Evolutionary conservation across 1,140 invertebrate species (phyloP).

Genomic region (Bombus picipes): DNA sequence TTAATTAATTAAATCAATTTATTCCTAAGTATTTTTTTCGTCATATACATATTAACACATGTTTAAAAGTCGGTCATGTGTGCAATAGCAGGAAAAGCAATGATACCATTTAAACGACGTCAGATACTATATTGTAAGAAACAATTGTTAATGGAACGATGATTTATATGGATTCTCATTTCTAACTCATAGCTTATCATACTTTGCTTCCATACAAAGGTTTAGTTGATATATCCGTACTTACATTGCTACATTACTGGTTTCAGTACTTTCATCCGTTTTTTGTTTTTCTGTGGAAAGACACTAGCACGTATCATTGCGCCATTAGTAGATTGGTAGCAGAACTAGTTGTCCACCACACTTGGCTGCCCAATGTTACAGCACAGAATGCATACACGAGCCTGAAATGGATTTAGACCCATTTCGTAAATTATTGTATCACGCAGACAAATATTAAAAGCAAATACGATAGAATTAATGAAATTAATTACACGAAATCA

Average conservation of each 20-base stretch:
- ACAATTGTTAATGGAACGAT: neutral
- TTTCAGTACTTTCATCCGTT: neutral
- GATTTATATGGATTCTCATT: neutral
- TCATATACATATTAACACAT: too few relatives aligned
- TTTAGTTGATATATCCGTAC: neutral
- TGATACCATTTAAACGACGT: neutral
- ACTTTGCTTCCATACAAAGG: neutral
- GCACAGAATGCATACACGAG: neutral
- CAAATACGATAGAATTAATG: neutral
- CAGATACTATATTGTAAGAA: neutral
- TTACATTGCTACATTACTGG: neutral
- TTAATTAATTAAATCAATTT: too few relatives aligned
- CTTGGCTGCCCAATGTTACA: slow-evolving; percentile 38
- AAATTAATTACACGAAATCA: neutral
- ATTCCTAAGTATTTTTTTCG: too few relatives aligned
- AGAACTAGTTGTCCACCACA: slow-evolving; percentile 17
- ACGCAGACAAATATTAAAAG: neutral
- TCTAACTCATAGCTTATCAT: neutral
- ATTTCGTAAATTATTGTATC: slow-evolving; percentile 53
- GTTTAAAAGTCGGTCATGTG: too few relatives aligned
- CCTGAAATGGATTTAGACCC: slow-evolving; percentile 15
- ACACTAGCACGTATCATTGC: slow-evolving; percentile 47
- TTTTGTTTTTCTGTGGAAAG: slow-evolving; percentile 38
- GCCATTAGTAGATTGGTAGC: slow-evolving; percentile 60
- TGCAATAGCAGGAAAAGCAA: too few relatives aligned